These are phyloP conservation scores for Brachypteracias leptosomus DNA, from an alignment of 2,113 vertebrate species.

Conservation along the genomic window DNA sequence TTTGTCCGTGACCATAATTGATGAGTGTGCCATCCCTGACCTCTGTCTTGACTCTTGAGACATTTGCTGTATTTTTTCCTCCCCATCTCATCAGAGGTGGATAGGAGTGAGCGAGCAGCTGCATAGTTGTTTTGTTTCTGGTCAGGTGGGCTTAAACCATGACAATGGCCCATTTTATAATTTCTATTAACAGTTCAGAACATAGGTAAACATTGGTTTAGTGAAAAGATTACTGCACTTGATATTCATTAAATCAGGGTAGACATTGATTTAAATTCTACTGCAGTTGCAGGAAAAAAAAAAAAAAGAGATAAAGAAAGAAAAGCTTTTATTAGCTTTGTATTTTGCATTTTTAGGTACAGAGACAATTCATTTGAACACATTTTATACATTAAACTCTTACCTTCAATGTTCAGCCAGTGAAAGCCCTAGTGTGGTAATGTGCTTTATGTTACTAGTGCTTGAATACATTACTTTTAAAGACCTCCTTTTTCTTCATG, in stretches of 20 bases:
- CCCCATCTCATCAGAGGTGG: too few species aligned
- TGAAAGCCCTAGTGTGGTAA: not conserved
- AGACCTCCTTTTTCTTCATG: not conserved
- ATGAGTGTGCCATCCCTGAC: too few species aligned
- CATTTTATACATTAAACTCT: too few species aligned
- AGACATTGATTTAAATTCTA: not conserved
- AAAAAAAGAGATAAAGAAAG: not conserved
- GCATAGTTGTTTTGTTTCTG: too few species aligned
- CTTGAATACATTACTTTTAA: not conserved
- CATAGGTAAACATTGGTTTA: not conserved
- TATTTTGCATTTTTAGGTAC: too few species aligned
- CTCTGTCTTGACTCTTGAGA: too few species aligned
- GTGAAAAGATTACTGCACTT: not conserved
- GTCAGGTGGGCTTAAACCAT: too few species aligned
- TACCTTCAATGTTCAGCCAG: not conserved
- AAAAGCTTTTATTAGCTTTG: too few species aligned
- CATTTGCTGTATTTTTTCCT: too few species aligned
- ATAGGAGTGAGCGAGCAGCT: too few species aligned
- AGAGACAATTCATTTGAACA: too few species aligned
- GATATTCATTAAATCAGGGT: not conserved
- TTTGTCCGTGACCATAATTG: too few species aligned
- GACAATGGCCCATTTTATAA: not conserved
- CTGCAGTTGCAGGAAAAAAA: not conserved
- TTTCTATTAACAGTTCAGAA: not conserved
- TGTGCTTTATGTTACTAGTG: not conserved